These are phyloP conservation scores for Fregetta grallaria DNA, from an alignment of 2,113 vertebrate genomes.

Conservation along the genomic window DNA sequence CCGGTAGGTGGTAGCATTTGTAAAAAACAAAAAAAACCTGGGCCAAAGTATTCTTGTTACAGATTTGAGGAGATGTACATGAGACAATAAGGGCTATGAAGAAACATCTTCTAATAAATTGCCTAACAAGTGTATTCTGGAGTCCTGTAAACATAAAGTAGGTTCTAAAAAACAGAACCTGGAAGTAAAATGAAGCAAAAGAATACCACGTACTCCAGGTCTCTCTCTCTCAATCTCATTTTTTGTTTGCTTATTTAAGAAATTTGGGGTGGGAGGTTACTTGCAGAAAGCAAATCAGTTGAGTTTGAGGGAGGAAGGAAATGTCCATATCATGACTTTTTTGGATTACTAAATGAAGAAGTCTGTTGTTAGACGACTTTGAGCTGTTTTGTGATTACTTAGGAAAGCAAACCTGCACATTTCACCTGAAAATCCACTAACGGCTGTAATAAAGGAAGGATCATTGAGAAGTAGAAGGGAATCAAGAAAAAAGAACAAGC, in stretches of 20 bases:
- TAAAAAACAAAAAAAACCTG: background rate
- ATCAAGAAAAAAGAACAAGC: background rate
- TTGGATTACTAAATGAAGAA: background rate
- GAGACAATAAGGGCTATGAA: background rate
- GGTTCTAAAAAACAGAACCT: background rate
- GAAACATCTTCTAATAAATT: background rate
- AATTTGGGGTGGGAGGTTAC: background rate
- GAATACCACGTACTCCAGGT: background rate
- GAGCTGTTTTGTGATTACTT: background rate
- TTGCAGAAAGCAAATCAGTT: constrained; percentile 36
- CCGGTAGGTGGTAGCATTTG: background rate
- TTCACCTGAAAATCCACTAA: background rate
- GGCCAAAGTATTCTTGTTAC: background rate
- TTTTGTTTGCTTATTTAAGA: background rate
- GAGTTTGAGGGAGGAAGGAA: background rate
- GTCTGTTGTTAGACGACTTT: background rate
- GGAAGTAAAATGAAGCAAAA: background rate
- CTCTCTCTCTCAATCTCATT: background rate
- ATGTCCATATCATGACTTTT: background rate
- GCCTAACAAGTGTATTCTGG: background rate
- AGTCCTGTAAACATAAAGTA: background rate
- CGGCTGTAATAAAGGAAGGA: background rate
- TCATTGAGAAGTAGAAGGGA: background rate
- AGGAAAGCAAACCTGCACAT: background rate
- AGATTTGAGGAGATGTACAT: background rate